Evolutionary conservation across 2,797 vertebrate genomes (phyloP).

Genomic region (Siniperca undulata): DNA sequence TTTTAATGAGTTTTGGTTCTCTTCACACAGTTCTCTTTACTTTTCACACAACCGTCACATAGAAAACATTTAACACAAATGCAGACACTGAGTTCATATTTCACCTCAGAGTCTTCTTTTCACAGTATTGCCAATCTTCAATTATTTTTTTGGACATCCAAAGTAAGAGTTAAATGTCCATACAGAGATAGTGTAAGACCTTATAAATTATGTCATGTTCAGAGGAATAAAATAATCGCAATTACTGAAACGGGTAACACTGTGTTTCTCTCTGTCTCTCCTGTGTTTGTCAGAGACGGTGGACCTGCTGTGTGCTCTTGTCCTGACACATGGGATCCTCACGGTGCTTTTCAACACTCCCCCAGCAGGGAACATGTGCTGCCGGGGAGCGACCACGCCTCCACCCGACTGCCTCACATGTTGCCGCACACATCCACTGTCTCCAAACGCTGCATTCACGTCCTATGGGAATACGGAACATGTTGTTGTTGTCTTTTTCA

Average conservation of each 20-base stretch:
- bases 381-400: conserved; percentile 45
- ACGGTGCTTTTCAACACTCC: conserved; percentile 23
- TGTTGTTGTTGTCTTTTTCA: not conserved
- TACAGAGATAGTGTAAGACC: too few relatives aligned
- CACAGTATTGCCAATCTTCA: too few relatives aligned
- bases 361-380: conserved; percentile 59
- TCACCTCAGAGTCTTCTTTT: too few relatives aligned
- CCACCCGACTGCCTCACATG: conserved; percentile 58
- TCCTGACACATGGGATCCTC: conserved; percentile 22
- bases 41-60: too few relatives aligned
- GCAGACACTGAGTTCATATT: too few relatives aligned
- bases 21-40: too few relatives aligned
- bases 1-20: too few relatives aligned
- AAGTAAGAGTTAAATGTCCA: too few relatives aligned
- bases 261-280: not conserved
- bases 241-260: not conserved
- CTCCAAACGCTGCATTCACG: not conserved
- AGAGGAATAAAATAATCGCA: too few relatives aligned
- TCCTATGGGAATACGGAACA: not conserved
- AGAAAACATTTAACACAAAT: too few relatives aligned
- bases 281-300: not conserved
- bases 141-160: too few relatives aligned
- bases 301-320: not conserved
- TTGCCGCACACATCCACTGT: conserved; percentile 50
- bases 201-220: too few relatives aligned